phyloP scores from a whole-genome alignment of 2,888 invertebrate species.

The Cryptocephalus primarius region DNA sequence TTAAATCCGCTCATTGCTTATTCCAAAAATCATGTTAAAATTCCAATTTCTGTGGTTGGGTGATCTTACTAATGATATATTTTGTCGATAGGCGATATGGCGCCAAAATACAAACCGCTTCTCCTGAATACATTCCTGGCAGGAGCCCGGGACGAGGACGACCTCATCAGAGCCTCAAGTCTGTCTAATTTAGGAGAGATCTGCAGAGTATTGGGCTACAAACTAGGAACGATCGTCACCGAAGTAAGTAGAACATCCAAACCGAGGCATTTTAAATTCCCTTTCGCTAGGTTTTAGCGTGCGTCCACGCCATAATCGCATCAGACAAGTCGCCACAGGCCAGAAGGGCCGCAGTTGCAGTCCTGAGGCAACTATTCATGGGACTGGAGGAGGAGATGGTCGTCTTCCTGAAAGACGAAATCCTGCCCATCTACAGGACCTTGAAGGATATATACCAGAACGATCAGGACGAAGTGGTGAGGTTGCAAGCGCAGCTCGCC shows the following conservation, averaged over 20 bases:
- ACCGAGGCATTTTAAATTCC: not conserved
- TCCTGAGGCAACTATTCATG: constrained; percentile 60
- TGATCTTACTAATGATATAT: too few species aligned
- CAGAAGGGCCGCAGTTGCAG: constrained; percentile 66
- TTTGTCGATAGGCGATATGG: constrained; percentile 51
- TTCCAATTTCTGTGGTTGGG: too few species aligned
- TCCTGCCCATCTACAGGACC: constrained; percentile 59
- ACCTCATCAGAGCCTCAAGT: constrained; percentile 66
- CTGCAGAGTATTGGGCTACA: constrained; percentile 61
- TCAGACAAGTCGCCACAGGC: constrained; percentile 63
- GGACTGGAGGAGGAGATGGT: constrained; percentile 64
- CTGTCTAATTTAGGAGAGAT: constrained; percentile 77
- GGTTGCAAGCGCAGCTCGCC: constrained; percentile 65
- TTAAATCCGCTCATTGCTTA: too few species aligned
- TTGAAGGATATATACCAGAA: constrained; percentile 53
- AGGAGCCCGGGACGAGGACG: constrained; percentile 59
- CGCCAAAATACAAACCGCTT: constrained; percentile 53
- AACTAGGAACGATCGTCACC: constrained; percentile 57
- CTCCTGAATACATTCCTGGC: constrained; percentile 61
- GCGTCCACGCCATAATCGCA: constrained; percentile 56
- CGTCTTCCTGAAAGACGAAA: constrained; percentile 51
- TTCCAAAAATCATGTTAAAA: too few species aligned
- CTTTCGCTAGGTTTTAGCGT: constrained; percentile 54
- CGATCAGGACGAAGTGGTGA: constrained; percentile 57
- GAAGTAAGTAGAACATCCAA: constrained; percentile 48